These are phyloP conservation scores for Dromococcyx pavoninus DNA, from an alignment of 2,797 vertebrate genomes.

Conservation along the genomic window DNA sequence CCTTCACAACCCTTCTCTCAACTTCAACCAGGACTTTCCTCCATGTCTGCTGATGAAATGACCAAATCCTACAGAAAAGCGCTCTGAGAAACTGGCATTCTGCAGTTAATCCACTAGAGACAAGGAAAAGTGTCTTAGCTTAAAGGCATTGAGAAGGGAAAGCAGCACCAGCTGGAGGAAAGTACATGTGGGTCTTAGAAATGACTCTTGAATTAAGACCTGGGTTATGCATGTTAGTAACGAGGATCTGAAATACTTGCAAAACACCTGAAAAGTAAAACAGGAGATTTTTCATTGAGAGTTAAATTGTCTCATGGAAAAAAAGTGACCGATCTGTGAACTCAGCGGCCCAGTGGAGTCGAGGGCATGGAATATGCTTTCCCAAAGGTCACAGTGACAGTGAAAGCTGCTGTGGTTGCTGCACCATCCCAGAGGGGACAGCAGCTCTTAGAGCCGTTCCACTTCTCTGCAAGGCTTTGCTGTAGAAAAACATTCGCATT, in stretches of 20 bases:
- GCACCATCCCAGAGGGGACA: background rate
- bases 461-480: accelerated
- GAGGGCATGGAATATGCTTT: background rate
- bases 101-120: background rate
- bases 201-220: background rate
- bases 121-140: background rate
- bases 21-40: background rate
- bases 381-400: background rate
- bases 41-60: background rate
- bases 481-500: accelerated
- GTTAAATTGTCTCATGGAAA: background rate
- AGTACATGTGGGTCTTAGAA: background rate
- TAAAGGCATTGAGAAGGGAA: background rate
- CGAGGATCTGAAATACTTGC: background rate
- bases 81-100: background rate
- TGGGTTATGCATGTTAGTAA: background rate
- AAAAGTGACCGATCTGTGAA: background rate
- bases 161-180: background rate
- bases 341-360: background rate
- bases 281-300: background rate
- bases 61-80: background rate
- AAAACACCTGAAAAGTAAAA: background rate
- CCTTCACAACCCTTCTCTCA: background rate
- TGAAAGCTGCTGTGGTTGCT: background rate
- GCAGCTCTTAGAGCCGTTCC: background rate